A percentile compares a stretch with the other conserved stretches of the same genome.
These are phyloP conservation scores for Hymenochirus boettgeri DNA, from an alignment of 2,113 vertebrate species.

Conservation along the genomic window DNA sequence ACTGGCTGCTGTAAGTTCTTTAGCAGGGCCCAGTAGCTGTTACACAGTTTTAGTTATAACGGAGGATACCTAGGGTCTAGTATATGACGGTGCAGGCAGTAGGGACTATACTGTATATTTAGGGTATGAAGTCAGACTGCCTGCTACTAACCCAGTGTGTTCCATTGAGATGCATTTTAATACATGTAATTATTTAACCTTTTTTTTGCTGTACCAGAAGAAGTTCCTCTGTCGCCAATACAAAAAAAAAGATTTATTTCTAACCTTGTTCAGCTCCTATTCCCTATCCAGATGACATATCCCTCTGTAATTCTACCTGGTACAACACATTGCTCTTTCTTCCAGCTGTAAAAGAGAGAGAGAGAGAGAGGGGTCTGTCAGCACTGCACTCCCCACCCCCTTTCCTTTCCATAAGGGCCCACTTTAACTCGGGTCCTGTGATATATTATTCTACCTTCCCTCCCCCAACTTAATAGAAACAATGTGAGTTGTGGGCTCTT, in stretches of 20 bases:
- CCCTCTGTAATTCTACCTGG: neutral
- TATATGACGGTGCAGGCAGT: too few species aligned
- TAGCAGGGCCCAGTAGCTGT: too few species aligned
- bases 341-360: neutral
- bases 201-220: neutral
- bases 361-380: too few species aligned
- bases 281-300: neutral
- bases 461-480: constrained; percentile 24
- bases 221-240: neutral
- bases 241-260: neutral
- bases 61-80: too few species aligned
- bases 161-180: neutral
- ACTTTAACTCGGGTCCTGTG: constrained; percentile 14
- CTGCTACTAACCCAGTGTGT: neutral
- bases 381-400: constrained; percentile 12
- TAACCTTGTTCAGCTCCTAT: neutral
- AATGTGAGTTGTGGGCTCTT: constrained; percentile 13
- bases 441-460: constrained; percentile 24
- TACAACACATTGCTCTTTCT: neutral
- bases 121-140: too few species aligned
- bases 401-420: constrained; percentile 31
- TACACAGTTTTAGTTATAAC: too few species aligned
- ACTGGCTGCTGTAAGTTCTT: too few species aligned
- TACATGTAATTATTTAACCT: neutral
- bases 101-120: too few species aligned